phyloP scores from a whole-genome alignment of 2,113 vertebrate species.

The Sminthopsis crassicaudata region DNA sequence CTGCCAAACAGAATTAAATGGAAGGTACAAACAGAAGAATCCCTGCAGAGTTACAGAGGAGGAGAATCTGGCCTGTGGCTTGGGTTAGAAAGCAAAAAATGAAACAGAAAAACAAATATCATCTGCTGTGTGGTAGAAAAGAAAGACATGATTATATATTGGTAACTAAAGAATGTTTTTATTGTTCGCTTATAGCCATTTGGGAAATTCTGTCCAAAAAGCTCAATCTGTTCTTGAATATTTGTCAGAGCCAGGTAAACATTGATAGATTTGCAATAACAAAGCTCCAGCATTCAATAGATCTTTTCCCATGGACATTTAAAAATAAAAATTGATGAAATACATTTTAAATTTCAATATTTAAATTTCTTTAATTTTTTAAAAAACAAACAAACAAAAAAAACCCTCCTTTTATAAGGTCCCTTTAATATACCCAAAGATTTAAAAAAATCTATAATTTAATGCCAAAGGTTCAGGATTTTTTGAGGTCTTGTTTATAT shows the following conservation, averaged over 20 bases:
- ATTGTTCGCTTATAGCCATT: slow-evolving; percentile 39
- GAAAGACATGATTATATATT: slow-evolving; percentile 36
- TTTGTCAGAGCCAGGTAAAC: slow-evolving; percentile 47
- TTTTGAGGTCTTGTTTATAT: neutral
- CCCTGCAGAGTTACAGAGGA: slow-evolving; percentile 60
- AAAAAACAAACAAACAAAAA: slow-evolving; percentile 34
- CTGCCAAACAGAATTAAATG: slow-evolving; percentile 49
- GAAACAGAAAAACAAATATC: slow-evolving; percentile 66
- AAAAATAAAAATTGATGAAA: slow-evolving; percentile 33
- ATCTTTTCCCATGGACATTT: slow-evolving; percentile 28
- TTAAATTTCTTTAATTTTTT: slow-evolving; percentile 47
- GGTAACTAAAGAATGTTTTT: slow-evolving; percentile 30
- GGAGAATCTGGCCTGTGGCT: slow-evolving; percentile 57
- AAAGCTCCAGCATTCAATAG: slow-evolving; percentile 2
- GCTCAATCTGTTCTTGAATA: slow-evolving; percentile 46
- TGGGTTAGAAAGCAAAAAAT: slow-evolving; percentile 68
- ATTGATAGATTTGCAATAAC: slow-evolving; percentile 34
- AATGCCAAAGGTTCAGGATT: slow-evolving; percentile 29
- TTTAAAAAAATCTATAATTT: slow-evolving; percentile 3
- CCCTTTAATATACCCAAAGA: neutral
- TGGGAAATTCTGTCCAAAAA: slow-evolving; percentile 41
- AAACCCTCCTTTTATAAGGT: neutral
- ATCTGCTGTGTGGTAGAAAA: slow-evolving; percentile 61
- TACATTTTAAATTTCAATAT: slow-evolving; percentile 14
- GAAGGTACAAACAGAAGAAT: slow-evolving; percentile 59